Base-by-base conservation (phyloP, 2,888 invertebrate species). In the Ophonus ardosiacus region DNA sequence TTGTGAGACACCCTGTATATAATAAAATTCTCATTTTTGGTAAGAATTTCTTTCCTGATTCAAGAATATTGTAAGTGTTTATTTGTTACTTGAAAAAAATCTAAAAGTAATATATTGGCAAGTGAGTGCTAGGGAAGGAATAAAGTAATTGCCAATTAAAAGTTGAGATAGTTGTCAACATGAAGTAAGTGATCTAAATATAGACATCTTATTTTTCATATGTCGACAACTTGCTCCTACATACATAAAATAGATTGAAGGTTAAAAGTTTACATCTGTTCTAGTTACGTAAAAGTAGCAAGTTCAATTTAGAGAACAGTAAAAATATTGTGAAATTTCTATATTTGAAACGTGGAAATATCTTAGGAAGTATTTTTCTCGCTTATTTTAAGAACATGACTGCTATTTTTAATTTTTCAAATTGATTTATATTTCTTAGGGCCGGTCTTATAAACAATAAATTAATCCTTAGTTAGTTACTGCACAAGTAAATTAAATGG, bases 201-300 rank as follows among this genome's bases (percentile, higher is more conserved):
- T 63, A 63, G 24, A 63, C 15, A 61, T 61, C n/a, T 63, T 63
- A 63, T 63, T 63, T 63, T 63, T 63, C 63, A 63, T 63, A 31
- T 63, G 63, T 63, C 63, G 21, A 24, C 21, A 63, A 63, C 43
- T 51, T 51, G 13, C 43, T 21, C 21, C 21, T 63, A 63, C 21
- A 21, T 63, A 10, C 63, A 63, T 24, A 63, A 63, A 63, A 21
- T 10, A 18, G 24, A 21, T 13, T 21, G 21, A 63, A 63, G 63
- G 63, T 63, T 63, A 63, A 63, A 63, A 63, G n/a, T 24, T 24
- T 63, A 63, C 63, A 63, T 63, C 63, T 63, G 63, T 24, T 63
- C 43, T 51, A 59, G n/a, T 59, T 24, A 63, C 24, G 24, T 63
- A 21, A 24, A 63, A 63, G 31, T 31, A 63, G 24, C 21, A 24